A percentile compares a stretch with the other conserved stretches of the same genome.
phyloP scores from a whole-genome alignment of 2,888 invertebrate genomes.

The Palloptera scutellata region DNA sequence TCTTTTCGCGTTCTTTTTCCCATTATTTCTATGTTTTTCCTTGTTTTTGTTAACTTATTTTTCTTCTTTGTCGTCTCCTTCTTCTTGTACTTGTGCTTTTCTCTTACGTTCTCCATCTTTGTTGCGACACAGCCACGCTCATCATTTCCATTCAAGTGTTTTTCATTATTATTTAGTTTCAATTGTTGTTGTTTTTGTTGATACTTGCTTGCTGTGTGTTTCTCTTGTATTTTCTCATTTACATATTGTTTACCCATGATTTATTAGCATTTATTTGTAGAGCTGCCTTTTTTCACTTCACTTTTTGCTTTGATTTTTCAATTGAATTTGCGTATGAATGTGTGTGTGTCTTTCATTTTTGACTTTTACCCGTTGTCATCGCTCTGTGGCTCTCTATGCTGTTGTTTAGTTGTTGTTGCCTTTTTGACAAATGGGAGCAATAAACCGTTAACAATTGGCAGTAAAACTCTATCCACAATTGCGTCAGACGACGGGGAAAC shows the following conservation, averaged over 20 bases:
- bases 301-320: constrained; percentile 17
- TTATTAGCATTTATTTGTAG: constrained; percentile 22
- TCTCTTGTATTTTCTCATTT: constrained; percentile 8
- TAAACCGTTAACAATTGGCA: constrained; percentile 18
- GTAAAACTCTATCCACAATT: too few relatives aligned
- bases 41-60: too few relatives aligned
- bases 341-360: constrained; percentile 26
- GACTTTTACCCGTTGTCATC: constrained; percentile 23
- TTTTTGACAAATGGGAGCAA: constrained; percentile 24
- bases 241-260: constrained; percentile 2
- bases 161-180: constrained; percentile 15
- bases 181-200: not conserved
- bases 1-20: too few relatives aligned
- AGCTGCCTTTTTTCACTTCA: constrained; percentile 34
- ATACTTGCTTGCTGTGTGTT: not conserved
- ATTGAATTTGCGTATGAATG: constrained; percentile 16
- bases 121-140: too few relatives aligned
- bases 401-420: not conserved
- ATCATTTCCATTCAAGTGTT: constrained; percentile 1
- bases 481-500: too few relatives aligned
- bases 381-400: constrained; percentile 19
- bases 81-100: too few relatives aligned
- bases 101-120: too few relatives aligned
- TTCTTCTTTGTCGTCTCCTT: too few relatives aligned
- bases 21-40: too few relatives aligned